Base-by-base conservation (phyloP, 2,113 vertebrate genomes). In the Lipophrys pholis region DNA sequence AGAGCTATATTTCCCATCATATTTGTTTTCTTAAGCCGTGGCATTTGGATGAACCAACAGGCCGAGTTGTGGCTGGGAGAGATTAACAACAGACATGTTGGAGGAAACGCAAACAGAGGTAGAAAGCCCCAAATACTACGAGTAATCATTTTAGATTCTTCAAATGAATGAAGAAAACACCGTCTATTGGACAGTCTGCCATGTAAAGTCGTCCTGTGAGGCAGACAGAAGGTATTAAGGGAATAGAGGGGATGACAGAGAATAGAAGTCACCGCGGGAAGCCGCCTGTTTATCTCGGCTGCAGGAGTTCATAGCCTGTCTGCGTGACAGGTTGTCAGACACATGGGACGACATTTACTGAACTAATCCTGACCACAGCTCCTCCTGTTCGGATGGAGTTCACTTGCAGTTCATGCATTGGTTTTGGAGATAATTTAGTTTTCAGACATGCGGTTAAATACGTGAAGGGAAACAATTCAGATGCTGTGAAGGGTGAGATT, bases 21-120 rank as follows among this genome's bases (percentile, higher is more conserved):
- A 76, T 86, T 75, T 83, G 76, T 76, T 64, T 70, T 69, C 56
- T 69, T 86, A 81, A 80, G 15, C 76, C 53, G n/a, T 46, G 65
- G 73, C 69, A 77, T 83, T 80, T 61, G 55, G 73, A 30, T 79
- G 76, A 72, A 86, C 71, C 68, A 83, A 78, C 43, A 43, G 63
- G 64, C 70, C 3, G 21, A 56, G 40, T 40, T 51, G 69, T 39
- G 64, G 57, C 5, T 42, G 76, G 48, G 53, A 15, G 49, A 8
- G 50, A 1, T 53, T 11, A 69, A 9, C 30, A 11, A 40, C 62
- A 64, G n/a, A n/a, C n/a, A n/a, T n/a, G n/a, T 51, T 65, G 52
- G 72, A 61, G 73, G 60, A 66, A 57, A 69, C 16, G 12, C 55
- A 36, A 17, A 39, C 16, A 0, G n/a, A n/a, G n/a, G n/a, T n/a